Conservation (phyloP, 2,797 vertebrate species). For the Rhinichthys osculus region DNA sequence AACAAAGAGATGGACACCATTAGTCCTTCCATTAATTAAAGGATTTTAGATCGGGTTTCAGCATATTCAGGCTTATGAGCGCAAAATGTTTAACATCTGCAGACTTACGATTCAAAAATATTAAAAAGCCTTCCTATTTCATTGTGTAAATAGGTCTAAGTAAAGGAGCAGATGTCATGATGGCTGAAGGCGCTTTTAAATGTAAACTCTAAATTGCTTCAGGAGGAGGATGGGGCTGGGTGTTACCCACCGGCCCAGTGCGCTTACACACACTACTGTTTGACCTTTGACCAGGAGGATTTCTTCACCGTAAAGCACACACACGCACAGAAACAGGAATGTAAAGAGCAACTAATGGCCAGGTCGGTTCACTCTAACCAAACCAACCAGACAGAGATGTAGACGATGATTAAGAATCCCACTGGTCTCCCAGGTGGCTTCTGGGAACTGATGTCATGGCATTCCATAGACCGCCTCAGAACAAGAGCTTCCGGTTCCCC, state of each 20-base stretch:
- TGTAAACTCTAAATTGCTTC: neutral
- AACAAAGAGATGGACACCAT: conserved; percentile 43
- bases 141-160: neutral
- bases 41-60: neutral
- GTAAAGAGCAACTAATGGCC: conserved; percentile 46
- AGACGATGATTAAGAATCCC: conserved; percentile 31
- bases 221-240: neutral
- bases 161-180: neutral
- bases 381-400: conserved; percentile 22
- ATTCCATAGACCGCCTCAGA: conserved; percentile 42
- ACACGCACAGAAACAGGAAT: conserved; percentile 25
- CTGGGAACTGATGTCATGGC: conserved; percentile 53
- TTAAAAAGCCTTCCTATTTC: neutral
- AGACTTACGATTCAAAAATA: neutral
- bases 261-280: conserved; percentile 43
- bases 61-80: neutral
- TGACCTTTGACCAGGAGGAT: conserved; percentile 53
- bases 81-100: neutral
- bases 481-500: conserved; percentile 19
- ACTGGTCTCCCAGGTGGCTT: conserved; percentile 40
- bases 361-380: conserved; percentile 25
- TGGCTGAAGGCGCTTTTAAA: neutral
- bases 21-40: conserved; percentile 38
- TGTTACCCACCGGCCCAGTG: conserved; percentile 3
- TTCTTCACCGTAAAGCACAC: conserved; percentile 15